phyloP scores from a whole-genome alignment of 2,797 vertebrate species.

The Myripristis murdjan region DNA sequence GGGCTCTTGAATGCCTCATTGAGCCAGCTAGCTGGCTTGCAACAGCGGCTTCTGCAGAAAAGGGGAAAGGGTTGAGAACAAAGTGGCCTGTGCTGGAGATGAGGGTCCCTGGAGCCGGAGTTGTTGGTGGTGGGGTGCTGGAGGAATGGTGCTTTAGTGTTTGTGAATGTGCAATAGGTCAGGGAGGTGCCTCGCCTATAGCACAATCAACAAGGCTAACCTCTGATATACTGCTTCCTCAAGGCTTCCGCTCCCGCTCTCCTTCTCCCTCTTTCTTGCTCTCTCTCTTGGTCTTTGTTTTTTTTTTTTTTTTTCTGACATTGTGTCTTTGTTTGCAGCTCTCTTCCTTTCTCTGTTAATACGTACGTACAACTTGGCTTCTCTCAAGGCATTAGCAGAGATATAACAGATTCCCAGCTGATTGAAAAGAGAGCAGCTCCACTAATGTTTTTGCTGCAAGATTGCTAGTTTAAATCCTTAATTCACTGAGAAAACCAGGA shows the following conservation, averaged over 20 bases:
- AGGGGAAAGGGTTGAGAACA: conserved; percentile 66
- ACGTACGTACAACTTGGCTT: conserved; percentile 1
- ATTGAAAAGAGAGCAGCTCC: neutral
- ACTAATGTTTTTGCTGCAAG: neutral
- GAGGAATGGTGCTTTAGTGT: conserved; percentile 74
- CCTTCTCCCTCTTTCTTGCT: conserved; percentile 33
- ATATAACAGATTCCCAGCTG: neutral
- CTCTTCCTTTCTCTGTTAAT: conserved; percentile 32
- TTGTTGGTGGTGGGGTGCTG: conserved; percentile 11
- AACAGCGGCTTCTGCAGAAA: conserved; percentile 46
- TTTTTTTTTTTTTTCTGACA: conserved; percentile 42
- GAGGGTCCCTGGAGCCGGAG: conserved; percentile 47
- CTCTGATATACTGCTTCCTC: conserved; percentile 90
- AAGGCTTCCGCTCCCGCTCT: conserved; percentile 61
- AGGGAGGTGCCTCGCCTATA: conserved; percentile 84
- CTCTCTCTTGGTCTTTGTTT: conserved; percentile 18
- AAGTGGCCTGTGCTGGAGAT: conserved; percentile 64
- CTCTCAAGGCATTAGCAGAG: neutral
- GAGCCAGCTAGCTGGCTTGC: conserved; percentile 61
- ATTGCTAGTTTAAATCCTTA: neutral
- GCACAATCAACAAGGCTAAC: conserved; percentile 87
- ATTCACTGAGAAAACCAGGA: neutral
- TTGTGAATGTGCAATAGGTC: conserved; percentile 91
- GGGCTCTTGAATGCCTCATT: conserved; percentile 80
- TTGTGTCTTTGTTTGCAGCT: conserved; percentile 64